These are phyloP conservation scores for Sceliomorpha sp. DNA, from an alignment of 2,888 invertebrate genomes.

Conservation along the genomic window DNA sequence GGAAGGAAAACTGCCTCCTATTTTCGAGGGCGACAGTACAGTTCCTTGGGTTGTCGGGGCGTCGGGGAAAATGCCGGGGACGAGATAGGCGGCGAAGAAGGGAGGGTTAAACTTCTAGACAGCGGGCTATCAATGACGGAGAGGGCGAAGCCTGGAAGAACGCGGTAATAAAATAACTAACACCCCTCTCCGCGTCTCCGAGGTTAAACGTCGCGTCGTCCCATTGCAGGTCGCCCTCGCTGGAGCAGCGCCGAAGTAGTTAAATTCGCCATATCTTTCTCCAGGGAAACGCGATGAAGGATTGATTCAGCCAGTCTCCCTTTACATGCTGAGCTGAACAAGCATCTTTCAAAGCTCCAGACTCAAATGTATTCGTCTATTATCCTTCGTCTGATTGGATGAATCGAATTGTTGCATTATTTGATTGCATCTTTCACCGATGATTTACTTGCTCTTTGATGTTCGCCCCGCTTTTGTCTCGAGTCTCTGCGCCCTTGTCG, in stretches of 20 bases:
- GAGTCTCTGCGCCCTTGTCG: too few species aligned
- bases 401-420: constrained; percentile 5
- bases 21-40: constrained; percentile 40
- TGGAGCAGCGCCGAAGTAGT: constrained; percentile 15
- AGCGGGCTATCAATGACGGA: constrained; percentile 59
- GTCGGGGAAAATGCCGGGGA: constrained; percentile 28
- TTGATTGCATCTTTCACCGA: constrained; percentile 1
- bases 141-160: constrained; percentile 63
- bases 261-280: constrained; percentile 20
- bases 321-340: constrained; percentile 8
- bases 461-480: too few species aligned
- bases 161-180: constrained; percentile 71
- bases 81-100: constrained; percentile 43
- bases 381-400: constrained; percentile 8
- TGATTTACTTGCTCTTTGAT: not conserved
- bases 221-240: constrained; percentile 22
- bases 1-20: constrained; percentile 25
- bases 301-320: constrained; percentile 16
- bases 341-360: constrained; percentile 11
- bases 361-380: constrained; percentile 5
- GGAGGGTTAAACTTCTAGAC: constrained; percentile 53
- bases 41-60: constrained; percentile 43
- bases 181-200: constrained; percentile 26
- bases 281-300: not conserved
- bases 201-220: constrained; percentile 24